phyloP scores from a whole-genome alignment of 2,797 vertebrate species.

The Hirundo rustica region DNA sequence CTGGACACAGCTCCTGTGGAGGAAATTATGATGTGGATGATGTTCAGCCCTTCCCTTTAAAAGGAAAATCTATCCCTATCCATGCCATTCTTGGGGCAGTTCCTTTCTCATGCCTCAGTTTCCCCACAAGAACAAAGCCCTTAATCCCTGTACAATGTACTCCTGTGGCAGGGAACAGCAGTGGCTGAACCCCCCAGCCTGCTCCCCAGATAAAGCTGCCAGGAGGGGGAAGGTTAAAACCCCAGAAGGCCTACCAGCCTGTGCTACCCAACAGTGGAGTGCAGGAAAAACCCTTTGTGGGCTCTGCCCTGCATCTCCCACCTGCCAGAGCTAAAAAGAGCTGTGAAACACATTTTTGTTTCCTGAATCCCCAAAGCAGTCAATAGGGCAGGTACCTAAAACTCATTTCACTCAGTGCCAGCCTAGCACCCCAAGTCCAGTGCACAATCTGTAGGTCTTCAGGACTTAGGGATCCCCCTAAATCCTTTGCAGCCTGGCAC shows the following conservation, averaged over 20 bases:
- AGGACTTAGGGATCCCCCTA: neutral
- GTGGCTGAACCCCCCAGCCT: neutral
- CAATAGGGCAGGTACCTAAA: neutral
- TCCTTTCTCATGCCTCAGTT: neutral
- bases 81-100: neutral
- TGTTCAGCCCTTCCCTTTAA: neutral
- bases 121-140: neutral
- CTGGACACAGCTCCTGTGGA: neutral
- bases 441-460: neutral
- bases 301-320: neutral
- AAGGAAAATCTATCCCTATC: neutral
- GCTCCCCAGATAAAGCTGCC: neutral
- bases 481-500: neutral
- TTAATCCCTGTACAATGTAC: neutral
- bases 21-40: fast-evolving
- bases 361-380: neutral
- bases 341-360: neutral
- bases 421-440: neutral
- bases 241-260: neutral
- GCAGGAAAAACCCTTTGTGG: neutral
- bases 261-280: fast-evolving
- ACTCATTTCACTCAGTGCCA: neutral
- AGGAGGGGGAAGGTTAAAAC: neutral
- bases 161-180: neutral
- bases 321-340: neutral